These are phyloP conservation scores for Rapana venosa DNA, from an alignment of 2,888 invertebrate genomes.

Conservation along the genomic window DNA sequence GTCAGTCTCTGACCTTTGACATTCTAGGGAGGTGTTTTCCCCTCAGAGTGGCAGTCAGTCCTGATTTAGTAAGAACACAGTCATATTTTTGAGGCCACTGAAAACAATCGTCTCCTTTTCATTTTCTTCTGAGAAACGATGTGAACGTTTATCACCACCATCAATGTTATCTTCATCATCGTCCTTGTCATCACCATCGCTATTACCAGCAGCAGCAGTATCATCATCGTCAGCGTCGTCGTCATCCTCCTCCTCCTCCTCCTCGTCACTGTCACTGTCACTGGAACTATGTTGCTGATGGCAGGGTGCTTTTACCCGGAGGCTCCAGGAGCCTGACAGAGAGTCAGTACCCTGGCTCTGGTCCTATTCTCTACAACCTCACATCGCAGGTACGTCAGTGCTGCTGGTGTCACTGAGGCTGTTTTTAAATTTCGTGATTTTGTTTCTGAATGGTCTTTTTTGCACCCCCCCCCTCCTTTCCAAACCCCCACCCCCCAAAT, in stretches of 20 bases:
- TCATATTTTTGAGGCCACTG: no score
- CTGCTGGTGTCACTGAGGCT: not conserved
- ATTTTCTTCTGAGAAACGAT: no score
- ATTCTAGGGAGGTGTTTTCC: no score
- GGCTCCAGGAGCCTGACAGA: constrained; percentile 86
- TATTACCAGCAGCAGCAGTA: not conserved
- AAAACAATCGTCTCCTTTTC: no score
- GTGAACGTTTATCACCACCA: not conserved
- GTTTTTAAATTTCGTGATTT: not conserved
- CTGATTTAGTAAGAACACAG: no score
- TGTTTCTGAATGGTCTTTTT: no score
- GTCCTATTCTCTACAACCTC: constrained; percentile 82
- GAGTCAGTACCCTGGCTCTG: constrained; percentile 88
- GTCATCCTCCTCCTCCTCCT: not conserved
- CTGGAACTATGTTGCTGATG: not conserved
- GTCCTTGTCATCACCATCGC: not conserved
- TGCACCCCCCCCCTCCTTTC: no score
- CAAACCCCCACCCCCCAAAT: no score
- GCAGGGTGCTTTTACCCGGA: constrained; percentile 89
- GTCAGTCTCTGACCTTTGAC: no score
- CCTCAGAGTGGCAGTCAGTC: no score
- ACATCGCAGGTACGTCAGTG: constrained; percentile 80
- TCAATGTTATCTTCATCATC: not conserved
- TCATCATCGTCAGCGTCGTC: not conserved
- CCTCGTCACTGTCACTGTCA: not conserved